These are phyloP conservation scores for Paramacrobiotus metropolitanus DNA, from an alignment of 1,140 invertebrate species.

Conservation along the genomic window DNA sequence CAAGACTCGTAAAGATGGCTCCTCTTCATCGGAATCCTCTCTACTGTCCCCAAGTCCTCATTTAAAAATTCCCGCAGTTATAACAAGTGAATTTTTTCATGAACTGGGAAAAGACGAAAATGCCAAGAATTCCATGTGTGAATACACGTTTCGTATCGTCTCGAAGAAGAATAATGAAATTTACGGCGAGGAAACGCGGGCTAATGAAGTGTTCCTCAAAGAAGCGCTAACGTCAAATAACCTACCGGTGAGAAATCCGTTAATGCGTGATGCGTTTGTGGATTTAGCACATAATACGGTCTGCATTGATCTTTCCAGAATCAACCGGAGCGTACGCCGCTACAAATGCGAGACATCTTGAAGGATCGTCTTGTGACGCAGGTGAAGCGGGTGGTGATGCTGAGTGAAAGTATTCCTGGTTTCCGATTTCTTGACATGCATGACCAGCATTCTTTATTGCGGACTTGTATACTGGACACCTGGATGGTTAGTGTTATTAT, in stretches of 20 bases:
- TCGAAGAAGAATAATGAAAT: neutral
- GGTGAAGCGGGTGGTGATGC: neutral
- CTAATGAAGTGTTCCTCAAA: neutral
- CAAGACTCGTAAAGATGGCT: too few species aligned
- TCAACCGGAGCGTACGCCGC: neutral
- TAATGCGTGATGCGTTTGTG: too few species aligned
- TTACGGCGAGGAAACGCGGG: conserved; percentile 2
- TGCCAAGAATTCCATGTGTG: neutral
- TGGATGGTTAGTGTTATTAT: conserved; percentile 1
- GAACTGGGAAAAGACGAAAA: neutral
- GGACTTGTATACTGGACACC: neutral
- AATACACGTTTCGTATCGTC: neutral
- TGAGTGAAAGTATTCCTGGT: neutral
- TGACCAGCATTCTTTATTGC: neutral
- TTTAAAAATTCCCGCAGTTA: neutral
- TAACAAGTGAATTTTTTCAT: neutral
- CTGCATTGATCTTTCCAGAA: too few species aligned
- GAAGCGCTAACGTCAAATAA: neutral
- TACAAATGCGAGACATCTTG: neutral
- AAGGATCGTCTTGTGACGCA: neutral
- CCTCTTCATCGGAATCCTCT: too few species aligned
- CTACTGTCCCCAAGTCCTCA: too few species aligned
- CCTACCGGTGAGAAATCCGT: neutral
- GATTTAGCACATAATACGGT: too few species aligned
- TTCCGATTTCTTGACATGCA: neutral